phyloP scores from a whole-genome alignment of 2,888 invertebrate genomes.

The Torymus texanus region DNA sequence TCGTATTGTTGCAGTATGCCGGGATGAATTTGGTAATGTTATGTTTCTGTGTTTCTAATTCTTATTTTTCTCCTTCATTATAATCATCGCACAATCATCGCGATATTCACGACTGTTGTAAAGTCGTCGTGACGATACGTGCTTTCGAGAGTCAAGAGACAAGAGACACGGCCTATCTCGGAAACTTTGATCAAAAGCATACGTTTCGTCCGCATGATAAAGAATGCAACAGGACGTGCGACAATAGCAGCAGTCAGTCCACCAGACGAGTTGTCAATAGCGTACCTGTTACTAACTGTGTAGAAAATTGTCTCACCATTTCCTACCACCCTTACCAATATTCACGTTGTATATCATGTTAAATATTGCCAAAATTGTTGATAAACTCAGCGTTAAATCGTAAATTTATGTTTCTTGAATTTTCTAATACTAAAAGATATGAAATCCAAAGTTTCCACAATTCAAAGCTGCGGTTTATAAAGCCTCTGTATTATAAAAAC shows the following conservation, averaged over 20 bases:
- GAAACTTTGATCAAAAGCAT: slow-evolving; percentile 56
- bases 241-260: slow-evolving; percentile 74
- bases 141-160: slow-evolving; percentile 61
- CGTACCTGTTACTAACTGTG: slow-evolving; percentile 68
- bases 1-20: slow-evolving; percentile 70
- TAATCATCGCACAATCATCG: slow-evolving; percentile 59
- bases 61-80: slow-evolving; percentile 55
- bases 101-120: slow-evolving; percentile 60
- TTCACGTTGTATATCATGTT: slow-evolving; percentile 24
- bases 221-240: slow-evolving; percentile 63
- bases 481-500: no score
- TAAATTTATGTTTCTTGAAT: slow-evolving; percentile 14
- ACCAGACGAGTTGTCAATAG: slow-evolving; percentile 75
- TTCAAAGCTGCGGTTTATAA: background rate
- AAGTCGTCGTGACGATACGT: slow-evolving; percentile 59
- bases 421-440: slow-evolving; percentile 3
- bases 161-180: slow-evolving; percentile 58
- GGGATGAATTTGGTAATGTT: slow-evolving; percentile 71
- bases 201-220: slow-evolving; percentile 59
- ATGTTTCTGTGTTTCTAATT: slow-evolving; percentile 65
- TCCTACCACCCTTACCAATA: slow-evolving; percentile 54
- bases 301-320: slow-evolving; percentile 61
- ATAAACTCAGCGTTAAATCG: slow-evolving; percentile 27
- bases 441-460: slow-evolving; percentile 39
- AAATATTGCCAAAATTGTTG: slow-evolving; percentile 14